Percentiles rank a stretch among this genome's conserved stretches.
Conservation (phyloP, 1,140 invertebrate genomes). For the Eueides isabella region DNA sequence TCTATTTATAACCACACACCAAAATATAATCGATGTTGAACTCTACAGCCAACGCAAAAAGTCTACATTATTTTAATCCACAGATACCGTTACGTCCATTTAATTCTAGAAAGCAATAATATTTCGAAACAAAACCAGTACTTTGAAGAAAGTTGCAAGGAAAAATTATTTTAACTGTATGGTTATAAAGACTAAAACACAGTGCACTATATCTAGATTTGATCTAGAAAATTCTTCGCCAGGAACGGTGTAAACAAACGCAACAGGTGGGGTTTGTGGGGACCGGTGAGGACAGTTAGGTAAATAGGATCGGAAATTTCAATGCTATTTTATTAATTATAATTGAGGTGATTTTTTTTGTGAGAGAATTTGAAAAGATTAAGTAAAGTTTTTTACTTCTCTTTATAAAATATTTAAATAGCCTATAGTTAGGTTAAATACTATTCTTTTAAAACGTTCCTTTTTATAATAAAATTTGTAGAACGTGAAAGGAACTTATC, state of each 20-base stretch:
- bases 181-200: slow-evolving; percentile 3
- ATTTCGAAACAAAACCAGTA: slow-evolving; percentile 36
- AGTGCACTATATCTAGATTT: slow-evolving; percentile 5
- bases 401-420: too few species aligned
- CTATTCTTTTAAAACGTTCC: too few species aligned
- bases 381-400: too few species aligned
- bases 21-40: slow-evolving; percentile 1
- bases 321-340: too few species aligned
- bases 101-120: slow-evolving; percentile 26
- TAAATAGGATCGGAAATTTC: not conserved
- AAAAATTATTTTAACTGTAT: not conserved
- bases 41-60: not conserved
- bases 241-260: slow-evolving; percentile 44
- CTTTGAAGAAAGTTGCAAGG: slow-evolving; percentile 8
- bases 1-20: slow-evolving; percentile 16
- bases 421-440: too few species aligned
- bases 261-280: slow-evolving; percentile 44
- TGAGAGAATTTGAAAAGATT: too few species aligned
- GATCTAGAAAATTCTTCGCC: slow-evolving; percentile 42
- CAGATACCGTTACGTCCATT: not conserved
- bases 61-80: not conserved
- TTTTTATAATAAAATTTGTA: too few species aligned
- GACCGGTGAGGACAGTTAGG: slow-evolving; percentile 15
- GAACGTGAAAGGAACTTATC: too few species aligned
- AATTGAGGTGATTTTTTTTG: too few species aligned